phyloP scores from a whole-genome alignment of 2,113 vertebrate genomes.

The Suricata suricatta region DNA sequence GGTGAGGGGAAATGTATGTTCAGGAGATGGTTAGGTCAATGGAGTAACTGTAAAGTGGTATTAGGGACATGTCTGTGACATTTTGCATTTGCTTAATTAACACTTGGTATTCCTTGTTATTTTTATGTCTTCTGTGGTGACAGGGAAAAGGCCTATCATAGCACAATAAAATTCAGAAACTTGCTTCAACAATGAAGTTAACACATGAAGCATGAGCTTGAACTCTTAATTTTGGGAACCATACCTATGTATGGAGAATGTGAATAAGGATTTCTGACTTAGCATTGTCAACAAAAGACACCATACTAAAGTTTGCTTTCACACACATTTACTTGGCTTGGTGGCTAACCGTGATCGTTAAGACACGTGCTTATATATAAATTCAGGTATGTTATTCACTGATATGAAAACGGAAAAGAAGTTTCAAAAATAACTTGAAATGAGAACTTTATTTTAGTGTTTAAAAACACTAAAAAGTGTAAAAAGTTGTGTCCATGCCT shows the following conservation, averaged over 20 bases:
- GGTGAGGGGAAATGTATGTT: background rate
- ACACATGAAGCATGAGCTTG: background rate
- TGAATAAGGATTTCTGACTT: conserved; percentile 35
- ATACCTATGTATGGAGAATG: background rate
- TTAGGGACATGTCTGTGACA: background rate
- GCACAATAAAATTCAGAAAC: background rate
- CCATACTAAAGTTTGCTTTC: background rate
- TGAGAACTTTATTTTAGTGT: background rate
- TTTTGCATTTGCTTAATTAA: background rate
- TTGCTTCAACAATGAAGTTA: background rate
- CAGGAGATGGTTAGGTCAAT: background rate
- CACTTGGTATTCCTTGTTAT: background rate
- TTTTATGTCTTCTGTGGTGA: background rate
- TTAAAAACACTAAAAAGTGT: background rate
- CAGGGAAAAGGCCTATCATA: background rate
- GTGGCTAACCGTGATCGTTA: background rate
- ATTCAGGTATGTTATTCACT: background rate
- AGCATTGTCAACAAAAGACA: conserved; percentile 19
- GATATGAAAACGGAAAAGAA: background rate
- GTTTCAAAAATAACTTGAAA: background rate
- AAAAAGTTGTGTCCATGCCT: background rate
- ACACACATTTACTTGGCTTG: conserved; percentile 3
- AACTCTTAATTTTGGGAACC: background rate
- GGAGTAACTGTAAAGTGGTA: background rate
- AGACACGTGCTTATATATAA: background rate